Evolutionary conservation across 1,140 invertebrate species (phyloP).

Genomic region (Kradibia gibbosae): DNA sequence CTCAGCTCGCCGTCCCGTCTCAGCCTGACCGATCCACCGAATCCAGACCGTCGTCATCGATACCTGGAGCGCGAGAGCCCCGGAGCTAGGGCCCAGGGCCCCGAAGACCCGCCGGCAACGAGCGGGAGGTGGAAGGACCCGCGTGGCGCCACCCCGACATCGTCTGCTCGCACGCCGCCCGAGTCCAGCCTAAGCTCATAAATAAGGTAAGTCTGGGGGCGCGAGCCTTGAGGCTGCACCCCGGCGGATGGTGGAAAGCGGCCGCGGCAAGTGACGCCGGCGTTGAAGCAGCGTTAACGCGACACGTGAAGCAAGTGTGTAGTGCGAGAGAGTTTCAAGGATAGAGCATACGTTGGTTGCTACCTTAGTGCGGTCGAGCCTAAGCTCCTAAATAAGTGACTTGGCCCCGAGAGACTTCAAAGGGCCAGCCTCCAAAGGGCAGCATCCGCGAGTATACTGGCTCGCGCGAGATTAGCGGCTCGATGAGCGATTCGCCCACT

Average conservation of each 20-base stretch:
- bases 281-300: background rate
- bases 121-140: background rate
- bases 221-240: background rate
- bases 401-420: background rate
- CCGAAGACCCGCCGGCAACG: background rate
- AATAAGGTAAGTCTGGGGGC: constrained; percentile 10
- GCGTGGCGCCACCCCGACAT: background rate
- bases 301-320: constrained; percentile 10
- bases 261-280: background rate
- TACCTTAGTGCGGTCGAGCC: background rate
- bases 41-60: background rate
- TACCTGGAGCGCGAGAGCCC: background rate
- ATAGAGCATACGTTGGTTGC: background rate
- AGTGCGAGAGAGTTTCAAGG: background rate
- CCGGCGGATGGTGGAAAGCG: background rate
- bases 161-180: too few species aligned
- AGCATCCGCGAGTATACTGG: background rate
- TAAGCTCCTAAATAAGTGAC: background rate
- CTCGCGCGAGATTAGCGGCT: background rate
- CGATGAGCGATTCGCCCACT: background rate
- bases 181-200: background rate
- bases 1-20: background rate
- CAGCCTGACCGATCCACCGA: background rate
- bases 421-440: background rate
- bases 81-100: background rate